Evolutionary conservation across 2,888 invertebrate species (phyloP).

Genomic region (Beris morrisii): DNA sequence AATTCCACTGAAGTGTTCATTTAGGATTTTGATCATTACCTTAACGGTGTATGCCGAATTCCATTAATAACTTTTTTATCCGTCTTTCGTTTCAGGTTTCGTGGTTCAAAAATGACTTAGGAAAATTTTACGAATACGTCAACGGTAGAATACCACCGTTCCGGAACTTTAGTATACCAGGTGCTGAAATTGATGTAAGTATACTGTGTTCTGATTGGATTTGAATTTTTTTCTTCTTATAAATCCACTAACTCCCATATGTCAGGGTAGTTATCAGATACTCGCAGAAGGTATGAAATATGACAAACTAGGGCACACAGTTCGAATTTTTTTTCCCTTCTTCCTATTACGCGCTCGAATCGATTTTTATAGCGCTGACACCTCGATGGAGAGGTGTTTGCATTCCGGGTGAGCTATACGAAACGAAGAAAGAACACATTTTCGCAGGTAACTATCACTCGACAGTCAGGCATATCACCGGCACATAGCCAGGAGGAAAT

Average conservation of each 20-base stretch:
- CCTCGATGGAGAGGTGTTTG: too few species aligned
- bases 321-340: too few species aligned
- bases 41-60: too few species aligned
- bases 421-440: too few species aligned
- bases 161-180: slow-evolving; percentile 66
- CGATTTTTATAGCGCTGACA: too few species aligned
- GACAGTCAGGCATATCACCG: slow-evolving; percentile 1
- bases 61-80: slow-evolving; percentile 3
- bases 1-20: too few species aligned
- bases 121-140: slow-evolving; percentile 79
- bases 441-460: slow-evolving; percentile 11
- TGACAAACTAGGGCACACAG: too few species aligned
- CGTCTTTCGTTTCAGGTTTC: slow-evolving; percentile 50
- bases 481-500: slow-evolving; percentile 13
- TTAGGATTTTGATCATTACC: too few species aligned
- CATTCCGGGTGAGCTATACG: too few species aligned
- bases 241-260: slow-evolving; percentile 6
- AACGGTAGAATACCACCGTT: slow-evolving; percentile 76
- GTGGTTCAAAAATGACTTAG: slow-evolving; percentile 58
- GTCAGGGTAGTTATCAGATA: slow-evolving; percentile 24
- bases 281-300: slow-evolving; percentile 24
- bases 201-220: slow-evolving; percentile 33
- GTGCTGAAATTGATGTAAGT: slow-evolving; percentile 77
- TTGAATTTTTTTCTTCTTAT: not conserved
- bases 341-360: too few species aligned